A percentile compares a stretch with the other conserved stretches of the same genome.
Conservation (phyloP, 2,797 vertebrate species). For the Lagorchestes hirsutus region DNA sequence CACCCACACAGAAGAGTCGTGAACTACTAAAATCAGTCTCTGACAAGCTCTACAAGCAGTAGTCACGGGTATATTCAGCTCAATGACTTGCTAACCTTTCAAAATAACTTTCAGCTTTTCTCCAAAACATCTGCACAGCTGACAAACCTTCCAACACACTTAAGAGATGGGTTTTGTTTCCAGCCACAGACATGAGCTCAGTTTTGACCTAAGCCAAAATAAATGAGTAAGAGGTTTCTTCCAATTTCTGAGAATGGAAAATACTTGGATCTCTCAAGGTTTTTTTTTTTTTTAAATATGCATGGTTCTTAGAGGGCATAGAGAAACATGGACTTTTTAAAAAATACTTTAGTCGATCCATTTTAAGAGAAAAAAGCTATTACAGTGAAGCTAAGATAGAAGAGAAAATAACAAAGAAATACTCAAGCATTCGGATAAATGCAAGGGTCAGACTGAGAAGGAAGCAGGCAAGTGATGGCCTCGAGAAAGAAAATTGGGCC, state of each 20-base stretch:
- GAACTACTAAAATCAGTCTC: neutral
- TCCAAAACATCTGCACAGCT: conserved; percentile 36
- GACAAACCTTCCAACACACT: neutral
- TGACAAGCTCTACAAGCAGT: neutral
- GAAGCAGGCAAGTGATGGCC: neutral
- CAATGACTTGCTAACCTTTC: conserved; percentile 29
- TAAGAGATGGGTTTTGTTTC: neutral
- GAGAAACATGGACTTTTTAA: neutral
- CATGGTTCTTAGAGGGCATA: neutral
- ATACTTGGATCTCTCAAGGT: neutral
- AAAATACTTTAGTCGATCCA: neutral
- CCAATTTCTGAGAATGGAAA: neutral
- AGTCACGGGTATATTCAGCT: conserved; percentile 3
- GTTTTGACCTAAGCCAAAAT: conserved; percentile 53
- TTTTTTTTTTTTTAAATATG: neutral
- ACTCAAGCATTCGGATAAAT: neutral
- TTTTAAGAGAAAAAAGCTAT: neutral
- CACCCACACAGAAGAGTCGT: too few relatives aligned
- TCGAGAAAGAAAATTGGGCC: neutral
- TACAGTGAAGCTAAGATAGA: neutral
- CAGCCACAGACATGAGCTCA: conserved; percentile 21
- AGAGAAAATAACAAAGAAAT: too few relatives aligned
- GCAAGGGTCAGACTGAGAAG: neutral
- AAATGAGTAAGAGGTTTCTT: neutral
- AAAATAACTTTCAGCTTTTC: neutral